A percentile compares a stretch with the other conserved stretches of the same genome.
Evolutionary conservation across 2,797 vertebrate genomes (phyloP).

Genomic region (Xenentodon cancila): DNA sequence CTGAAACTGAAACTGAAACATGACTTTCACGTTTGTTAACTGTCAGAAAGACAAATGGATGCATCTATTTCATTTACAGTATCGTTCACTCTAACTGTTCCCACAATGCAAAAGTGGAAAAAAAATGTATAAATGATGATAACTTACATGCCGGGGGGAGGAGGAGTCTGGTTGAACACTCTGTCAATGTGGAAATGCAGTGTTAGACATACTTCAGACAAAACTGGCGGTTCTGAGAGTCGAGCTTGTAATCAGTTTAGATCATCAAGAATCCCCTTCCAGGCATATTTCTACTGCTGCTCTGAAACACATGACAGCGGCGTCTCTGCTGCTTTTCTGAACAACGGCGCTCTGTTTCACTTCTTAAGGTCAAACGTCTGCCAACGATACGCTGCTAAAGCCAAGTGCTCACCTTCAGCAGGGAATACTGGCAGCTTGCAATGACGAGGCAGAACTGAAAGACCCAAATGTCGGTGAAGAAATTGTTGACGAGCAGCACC

Average conservation of each 20-base stretch:
- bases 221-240: too few relatives aligned
- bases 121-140: not conserved
- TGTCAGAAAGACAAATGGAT: too few relatives aligned
- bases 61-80: not conserved
- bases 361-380: not conserved
- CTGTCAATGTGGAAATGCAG: constrained; percentile 72
- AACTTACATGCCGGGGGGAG: constrained; percentile 97
- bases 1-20: constrained; percentile 14
- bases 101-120: constrained; percentile 1
- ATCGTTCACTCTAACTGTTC: too few relatives aligned
- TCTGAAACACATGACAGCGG: constrained; percentile 3
- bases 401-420: constrained; percentile 89
- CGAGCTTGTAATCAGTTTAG: too few relatives aligned
- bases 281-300: not conserved
- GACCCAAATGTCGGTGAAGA: constrained; percentile 99
- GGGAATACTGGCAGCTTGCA: constrained; percentile 97
- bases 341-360: constrained; percentile 7
- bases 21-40: not conserved
- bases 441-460: constrained; percentile 99
- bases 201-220: not conserved
- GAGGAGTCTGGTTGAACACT: constrained; percentile 99
- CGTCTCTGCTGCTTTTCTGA: constrained; percentile 1
- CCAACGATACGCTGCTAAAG: too few relatives aligned
- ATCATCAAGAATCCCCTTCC: constrained; percentile 2
- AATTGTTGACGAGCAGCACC: constrained; percentile 93